Evolutionary conservation across 2,113 vertebrate genomes (phyloP), one percentile per base, ranked within the genome.

Genomic region (Nothoprocta perdicaria): DNA sequence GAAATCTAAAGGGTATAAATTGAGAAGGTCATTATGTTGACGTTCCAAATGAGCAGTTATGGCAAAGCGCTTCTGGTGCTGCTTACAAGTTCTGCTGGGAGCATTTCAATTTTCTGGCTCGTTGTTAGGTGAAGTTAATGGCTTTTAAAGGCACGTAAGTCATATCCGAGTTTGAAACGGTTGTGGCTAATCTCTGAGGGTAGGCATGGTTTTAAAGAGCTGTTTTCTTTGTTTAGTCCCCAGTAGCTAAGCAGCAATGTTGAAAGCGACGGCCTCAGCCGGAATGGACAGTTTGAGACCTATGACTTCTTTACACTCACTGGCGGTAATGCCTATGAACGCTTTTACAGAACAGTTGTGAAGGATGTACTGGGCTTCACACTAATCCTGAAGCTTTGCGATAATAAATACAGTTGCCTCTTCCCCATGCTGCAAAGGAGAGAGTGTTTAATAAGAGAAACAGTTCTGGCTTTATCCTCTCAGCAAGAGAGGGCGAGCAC

Each of bases 91-190:
- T 86, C 81, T 94, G 80, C 85, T 77, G 76, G 61, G 57, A 95
- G 52, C 33, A 68, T 83, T 93, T 84, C 38, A 80, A 88, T 92
- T 95, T 86, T 89, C 82, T 92, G 79, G 89, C 76, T 96, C 73
- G 45, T 38, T 91, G 79, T 87, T 77, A 91, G 66, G 52, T 75
- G 76, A 89, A 84, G 79, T 50, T 80, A 93, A 78, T 5, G 18
- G 57, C n/a, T 88, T 95, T 91, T 89, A 83, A 92, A 80, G 43
- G 80, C 65, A 72, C 23, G 15, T 45, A 95, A 89, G 57, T 83
- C 52, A 87, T 10, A 69, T 45, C 57, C 43, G 41, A 75, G 35
- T 84, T 78, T 43, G 58, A 88, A 68, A 73, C 62, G 35, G 38
- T 60, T 9, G 3, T 41, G 35, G 45, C 46, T 41, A 82, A 53